Percentiles rank a stretch among this genome's conserved stretches.
Evolutionary conservation across 2,888 invertebrate species (phyloP).

Genomic region (Pocota personata): DNA sequence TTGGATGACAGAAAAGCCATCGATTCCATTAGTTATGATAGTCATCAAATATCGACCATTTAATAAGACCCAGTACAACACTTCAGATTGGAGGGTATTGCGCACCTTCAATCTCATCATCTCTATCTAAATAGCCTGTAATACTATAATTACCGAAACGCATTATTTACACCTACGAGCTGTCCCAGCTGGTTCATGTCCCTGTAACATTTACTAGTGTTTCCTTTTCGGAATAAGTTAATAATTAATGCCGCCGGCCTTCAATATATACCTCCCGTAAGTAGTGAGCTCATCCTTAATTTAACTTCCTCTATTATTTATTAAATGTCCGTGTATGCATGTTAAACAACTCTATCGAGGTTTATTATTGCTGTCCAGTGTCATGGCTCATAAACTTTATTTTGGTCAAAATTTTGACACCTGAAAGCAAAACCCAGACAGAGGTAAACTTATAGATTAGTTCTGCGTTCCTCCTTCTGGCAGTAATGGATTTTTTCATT

Average conservation of each 20-base stretch:
- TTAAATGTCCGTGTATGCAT: background rate
- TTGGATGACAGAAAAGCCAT: background rate
- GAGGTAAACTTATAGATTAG: background rate
- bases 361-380: background rate
- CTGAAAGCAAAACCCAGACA: background rate
- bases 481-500: conserved; percentile 39
- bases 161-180: conserved; percentile 16
- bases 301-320: background rate
- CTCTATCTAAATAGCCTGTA: background rate
- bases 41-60: background rate
- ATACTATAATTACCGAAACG: background rate
- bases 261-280: background rate
- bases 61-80: background rate
- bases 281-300: background rate
- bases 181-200: conserved; percentile 3
- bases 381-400: background rate
- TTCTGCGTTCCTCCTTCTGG: background rate
- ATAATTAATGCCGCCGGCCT: background rate
- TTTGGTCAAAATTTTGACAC: conserved; percentile 20
- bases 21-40: background rate
- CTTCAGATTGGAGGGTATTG: background rate
- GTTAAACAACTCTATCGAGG: background rate
- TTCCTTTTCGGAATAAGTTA: background rate
- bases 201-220: background rate
- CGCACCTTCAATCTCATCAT: background rate